These are phyloP conservation scores for Acanthisitta chloris DNA, from an alignment of 2,113 vertebrate genomes.

Conservation along the genomic window DNA sequence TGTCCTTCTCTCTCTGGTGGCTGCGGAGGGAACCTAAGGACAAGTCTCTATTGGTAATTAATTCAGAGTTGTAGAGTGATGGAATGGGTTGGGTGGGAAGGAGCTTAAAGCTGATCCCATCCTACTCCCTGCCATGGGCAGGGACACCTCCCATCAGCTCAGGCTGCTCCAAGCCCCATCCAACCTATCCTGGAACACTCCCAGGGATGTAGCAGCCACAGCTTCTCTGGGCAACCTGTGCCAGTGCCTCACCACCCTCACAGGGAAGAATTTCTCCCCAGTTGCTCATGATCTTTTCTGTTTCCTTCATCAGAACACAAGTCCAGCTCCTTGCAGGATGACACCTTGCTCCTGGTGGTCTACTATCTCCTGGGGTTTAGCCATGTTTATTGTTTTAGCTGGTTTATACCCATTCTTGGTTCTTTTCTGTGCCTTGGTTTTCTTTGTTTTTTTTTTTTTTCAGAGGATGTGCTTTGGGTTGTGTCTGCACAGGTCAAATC, in stretches of 20 bases:
- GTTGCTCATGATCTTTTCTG: background rate
- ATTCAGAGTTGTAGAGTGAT: rapidly evolving
- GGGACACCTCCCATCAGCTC: rapidly evolving
- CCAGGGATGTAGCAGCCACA: background rate
- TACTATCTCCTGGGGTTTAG: background rate
- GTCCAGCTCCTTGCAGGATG: background rate
- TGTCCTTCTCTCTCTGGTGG: rapidly evolving
- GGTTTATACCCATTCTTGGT: background rate
- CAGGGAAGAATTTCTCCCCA: background rate
- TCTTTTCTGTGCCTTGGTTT: background rate
- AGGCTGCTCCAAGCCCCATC: too few relatives aligned
- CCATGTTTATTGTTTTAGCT: background rate
- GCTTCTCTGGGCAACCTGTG: background rate
- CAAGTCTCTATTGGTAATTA: rapidly evolving
- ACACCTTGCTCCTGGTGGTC: rapidly evolving
- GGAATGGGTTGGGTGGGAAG: background rate
- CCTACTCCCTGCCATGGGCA: background rate
- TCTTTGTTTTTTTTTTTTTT: background rate
- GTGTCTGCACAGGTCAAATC: too few relatives aligned
- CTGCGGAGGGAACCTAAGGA: background rate
- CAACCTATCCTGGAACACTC: rapidly evolving
- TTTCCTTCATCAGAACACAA: background rate
- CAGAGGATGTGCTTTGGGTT: rapidly evolving
- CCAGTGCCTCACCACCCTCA: background rate
- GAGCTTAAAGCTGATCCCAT: rapidly evolving